Percentiles rank a stretch among this genome's conserved stretches.
phyloP scores from a whole-genome alignment of 2,888 invertebrate species.

The Oligia latruncula region DNA sequence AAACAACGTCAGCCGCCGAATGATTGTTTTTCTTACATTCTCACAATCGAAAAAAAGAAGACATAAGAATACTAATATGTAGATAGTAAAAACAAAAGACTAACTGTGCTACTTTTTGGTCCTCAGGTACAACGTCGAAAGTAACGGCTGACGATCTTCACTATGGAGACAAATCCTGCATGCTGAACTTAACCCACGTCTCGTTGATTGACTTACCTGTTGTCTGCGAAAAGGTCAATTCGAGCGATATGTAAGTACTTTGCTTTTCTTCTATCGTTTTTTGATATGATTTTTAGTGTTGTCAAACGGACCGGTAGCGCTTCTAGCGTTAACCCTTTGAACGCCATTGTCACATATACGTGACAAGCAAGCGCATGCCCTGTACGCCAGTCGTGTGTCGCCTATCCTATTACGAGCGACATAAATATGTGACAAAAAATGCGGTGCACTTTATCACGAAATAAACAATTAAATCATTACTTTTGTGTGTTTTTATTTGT shows the following conservation, averaged over 20 bases:
- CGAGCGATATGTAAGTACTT: slow-evolving; percentile 84
- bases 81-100: background rate
- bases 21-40: background rate
- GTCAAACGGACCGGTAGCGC: background rate
- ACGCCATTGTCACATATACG: too few relatives aligned
- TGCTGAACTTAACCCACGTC: slow-evolving; percentile 92
- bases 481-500: too few relatives aligned
- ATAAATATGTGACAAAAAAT: too few relatives aligned
- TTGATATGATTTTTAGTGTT: too few relatives aligned
- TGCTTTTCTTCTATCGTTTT: background rate
- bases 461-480: too few relatives aligned
- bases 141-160: slow-evolving; percentile 95
- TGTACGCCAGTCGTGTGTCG: too few relatives aligned
- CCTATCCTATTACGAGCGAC: too few relatives aligned
- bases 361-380: too few relatives aligned
- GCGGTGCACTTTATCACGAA: too few relatives aligned
- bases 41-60: background rate
- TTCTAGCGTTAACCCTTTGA: background rate
- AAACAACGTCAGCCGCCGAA: background rate
- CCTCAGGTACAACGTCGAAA: slow-evolving; percentile 94
- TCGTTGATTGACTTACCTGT: slow-evolving; percentile 82
- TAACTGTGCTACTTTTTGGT: background rate
- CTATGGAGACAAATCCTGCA: slow-evolving; percentile 96
- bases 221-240: slow-evolving; percentile 86
- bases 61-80: background rate